Conservation (phyloP, 2,797 vertebrate species). For the Poeciliopsis infans region DNA sequence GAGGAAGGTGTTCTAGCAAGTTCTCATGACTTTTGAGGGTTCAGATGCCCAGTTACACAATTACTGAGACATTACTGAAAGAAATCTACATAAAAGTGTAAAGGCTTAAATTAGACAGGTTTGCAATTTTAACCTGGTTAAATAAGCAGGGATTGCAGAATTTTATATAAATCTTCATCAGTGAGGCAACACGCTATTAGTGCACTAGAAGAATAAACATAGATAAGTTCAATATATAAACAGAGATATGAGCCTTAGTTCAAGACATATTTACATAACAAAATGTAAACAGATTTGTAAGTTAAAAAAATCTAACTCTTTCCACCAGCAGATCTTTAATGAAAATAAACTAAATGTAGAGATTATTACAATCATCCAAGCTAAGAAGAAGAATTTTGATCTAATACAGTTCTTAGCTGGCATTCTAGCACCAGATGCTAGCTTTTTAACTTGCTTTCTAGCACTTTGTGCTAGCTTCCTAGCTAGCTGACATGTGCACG, state of each 20-base stretch:
- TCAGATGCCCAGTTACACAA: not conserved
- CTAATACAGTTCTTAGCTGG: no score
- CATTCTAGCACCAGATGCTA: no score
- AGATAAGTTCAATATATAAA: not conserved
- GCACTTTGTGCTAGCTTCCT: no score
- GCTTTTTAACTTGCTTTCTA: no score
- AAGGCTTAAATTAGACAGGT: not conserved
- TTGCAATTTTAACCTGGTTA: not conserved
- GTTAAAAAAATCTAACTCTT: not conserved
- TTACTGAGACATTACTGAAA: not conserved
- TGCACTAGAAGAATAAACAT: not conserved
- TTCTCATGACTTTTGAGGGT: constrained; percentile 23
- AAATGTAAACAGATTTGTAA: no score
- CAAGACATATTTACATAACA: not conserved
- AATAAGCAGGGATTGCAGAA: not conserved
- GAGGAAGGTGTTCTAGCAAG: constrained; percentile 38
- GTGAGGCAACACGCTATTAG: not conserved
- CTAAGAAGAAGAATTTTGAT: no score
- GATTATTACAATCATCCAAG: not conserved
- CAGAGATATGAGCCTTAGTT: not conserved
- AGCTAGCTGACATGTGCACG: no score
- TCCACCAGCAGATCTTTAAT: not conserved
- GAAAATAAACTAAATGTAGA: not conserved
- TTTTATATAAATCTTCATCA: not conserved
- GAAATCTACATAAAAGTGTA: not conserved